phyloP scores from a whole-genome alignment of 2,113 vertebrate species.

The Chaetura pelagica region DNA sequence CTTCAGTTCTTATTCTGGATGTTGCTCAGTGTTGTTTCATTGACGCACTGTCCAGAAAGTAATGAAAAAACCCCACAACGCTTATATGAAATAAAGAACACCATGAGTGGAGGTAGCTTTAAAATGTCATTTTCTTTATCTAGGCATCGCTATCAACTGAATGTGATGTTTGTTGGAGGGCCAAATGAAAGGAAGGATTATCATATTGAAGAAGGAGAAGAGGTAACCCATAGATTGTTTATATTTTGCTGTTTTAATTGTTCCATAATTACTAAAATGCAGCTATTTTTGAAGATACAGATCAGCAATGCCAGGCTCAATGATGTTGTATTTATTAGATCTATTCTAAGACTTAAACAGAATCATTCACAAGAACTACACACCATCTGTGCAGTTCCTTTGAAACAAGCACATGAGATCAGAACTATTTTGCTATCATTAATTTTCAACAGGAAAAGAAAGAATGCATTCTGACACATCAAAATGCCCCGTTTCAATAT shows the following conservation, averaged over 20 bases:
- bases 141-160: conserved; percentile 87
- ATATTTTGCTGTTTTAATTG: neutral
- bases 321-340: neutral
- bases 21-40: neutral
- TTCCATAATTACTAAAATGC: neutral
- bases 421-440: neutral
- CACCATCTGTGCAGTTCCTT: neutral
- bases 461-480: neutral
- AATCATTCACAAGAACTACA: neutral
- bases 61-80: neutral
- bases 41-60: neutral
- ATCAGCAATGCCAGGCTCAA: neutral
- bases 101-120: neutral
- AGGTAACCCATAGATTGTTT: conserved; percentile 79
- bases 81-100: neutral
- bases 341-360: neutral
- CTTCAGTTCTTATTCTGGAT: neutral
- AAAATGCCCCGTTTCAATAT: neutral
- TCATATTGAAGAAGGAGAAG: conserved; percentile 97
- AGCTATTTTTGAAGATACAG: neutral
- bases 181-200: conserved; percentile 95
- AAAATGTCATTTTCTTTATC: neutral
- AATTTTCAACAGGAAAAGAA: neutral
- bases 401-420: neutral
- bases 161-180: conserved; percentile 96